Evolutionary conservation across 2,113 vertebrate species (phyloP).

Genomic region (Phoenicopterus ruber): DNA sequence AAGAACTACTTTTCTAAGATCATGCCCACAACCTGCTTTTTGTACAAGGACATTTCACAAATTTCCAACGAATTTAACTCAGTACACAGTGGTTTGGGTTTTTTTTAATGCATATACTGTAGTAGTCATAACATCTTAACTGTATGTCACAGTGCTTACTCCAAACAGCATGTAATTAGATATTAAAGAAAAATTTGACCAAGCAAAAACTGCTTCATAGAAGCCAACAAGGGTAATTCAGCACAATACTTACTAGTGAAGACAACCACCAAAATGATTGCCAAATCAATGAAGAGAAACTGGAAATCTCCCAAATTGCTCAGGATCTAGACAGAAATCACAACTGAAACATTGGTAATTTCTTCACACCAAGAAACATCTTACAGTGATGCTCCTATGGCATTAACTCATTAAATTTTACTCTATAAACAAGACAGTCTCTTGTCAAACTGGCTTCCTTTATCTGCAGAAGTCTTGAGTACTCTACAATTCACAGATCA

Average conservation of each 20-base stretch:
- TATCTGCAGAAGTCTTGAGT: neutral
- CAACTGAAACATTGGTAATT: neutral
- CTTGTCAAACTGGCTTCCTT: neutral
- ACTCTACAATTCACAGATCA: neutral
- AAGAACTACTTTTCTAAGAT: neutral
- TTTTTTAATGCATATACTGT: neutral
- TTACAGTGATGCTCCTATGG: neutral
- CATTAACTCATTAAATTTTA: neutral
- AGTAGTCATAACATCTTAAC: neutral
- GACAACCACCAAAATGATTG: conserved; percentile 93
- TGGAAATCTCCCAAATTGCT: conserved; percentile 97
- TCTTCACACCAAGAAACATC: neutral
- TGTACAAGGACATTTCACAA: neutral
- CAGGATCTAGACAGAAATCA: conserved; percentile 78
- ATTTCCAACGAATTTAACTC: neutral
- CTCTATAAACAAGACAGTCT: neutral
- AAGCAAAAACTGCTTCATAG: neutral
- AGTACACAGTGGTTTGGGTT: neutral
- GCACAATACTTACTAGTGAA: conserved; percentile 91
- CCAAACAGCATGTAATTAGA: neutral
- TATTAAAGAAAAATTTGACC: neutral
- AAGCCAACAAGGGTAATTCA: neutral
- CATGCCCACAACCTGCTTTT: neutral
- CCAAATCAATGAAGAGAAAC: conserved; percentile 98
- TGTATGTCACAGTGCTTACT: neutral